phyloP scores from a whole-genome alignment of 2,797 vertebrate species.

The Thamnophis elegans region DNA sequence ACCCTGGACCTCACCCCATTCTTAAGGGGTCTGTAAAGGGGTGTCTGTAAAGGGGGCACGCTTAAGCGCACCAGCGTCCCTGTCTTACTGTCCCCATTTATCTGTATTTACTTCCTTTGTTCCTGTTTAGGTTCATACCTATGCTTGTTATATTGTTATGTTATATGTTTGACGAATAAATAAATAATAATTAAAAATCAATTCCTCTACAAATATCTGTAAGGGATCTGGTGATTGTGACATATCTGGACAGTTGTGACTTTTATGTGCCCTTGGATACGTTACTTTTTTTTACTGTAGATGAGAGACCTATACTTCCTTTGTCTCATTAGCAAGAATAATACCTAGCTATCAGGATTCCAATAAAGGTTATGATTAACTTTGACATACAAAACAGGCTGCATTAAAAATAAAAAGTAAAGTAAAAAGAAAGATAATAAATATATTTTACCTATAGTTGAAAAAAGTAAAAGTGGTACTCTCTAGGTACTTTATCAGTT shows the following conservation, averaged over 20 bases:
- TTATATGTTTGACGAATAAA: too few species aligned
- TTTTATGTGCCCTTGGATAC: neutral
- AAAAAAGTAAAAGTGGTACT: slow-evolving; percentile 29
- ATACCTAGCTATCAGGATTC: neutral
- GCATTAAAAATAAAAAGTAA: neutral
- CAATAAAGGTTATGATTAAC: neutral
- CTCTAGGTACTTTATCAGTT: slow-evolving; percentile 34
- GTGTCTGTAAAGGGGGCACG: too few species aligned
- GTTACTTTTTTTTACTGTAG: neutral
- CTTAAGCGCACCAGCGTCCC: too few species aligned
- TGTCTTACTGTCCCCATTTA: too few species aligned
- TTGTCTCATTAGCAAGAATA: neutral
- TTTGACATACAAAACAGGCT: neutral
- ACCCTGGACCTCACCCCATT: too few species aligned
- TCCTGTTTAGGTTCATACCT: too few species aligned
- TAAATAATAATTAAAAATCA: neutral
- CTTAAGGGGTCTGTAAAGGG: too few species aligned
- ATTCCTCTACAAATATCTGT: neutral
- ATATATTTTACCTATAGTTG: slow-evolving; percentile 13
- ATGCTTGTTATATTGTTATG: too few species aligned
- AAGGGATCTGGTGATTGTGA: neutral
- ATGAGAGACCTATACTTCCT: neutral
- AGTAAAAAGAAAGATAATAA: neutral
- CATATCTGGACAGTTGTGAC: neutral
- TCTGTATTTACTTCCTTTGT: too few species aligned